Evolutionary conservation across 1,140 invertebrate genomes (phyloP).

Genomic region (Mactra quadrangularis): DNA sequence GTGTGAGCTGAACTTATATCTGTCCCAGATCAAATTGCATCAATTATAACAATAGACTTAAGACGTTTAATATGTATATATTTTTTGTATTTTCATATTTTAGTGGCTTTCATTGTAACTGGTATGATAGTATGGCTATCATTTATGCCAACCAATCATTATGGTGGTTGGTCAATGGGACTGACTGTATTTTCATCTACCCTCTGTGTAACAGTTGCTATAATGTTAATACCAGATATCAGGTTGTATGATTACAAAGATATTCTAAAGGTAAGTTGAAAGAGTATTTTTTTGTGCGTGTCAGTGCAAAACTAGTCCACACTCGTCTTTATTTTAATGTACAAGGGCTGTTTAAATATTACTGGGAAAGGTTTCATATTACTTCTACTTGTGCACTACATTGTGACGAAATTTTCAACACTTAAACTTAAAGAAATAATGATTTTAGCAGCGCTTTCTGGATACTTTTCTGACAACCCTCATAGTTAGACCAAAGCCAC

Average conservation of each 20-base stretch:
- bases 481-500: too few species aligned
- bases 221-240: constrained; percentile 48
- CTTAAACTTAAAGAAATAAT: too few species aligned
- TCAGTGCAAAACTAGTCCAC: too few species aligned
- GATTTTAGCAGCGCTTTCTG: too few species aligned
- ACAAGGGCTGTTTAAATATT: background rate
- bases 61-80: background rate
- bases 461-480: too few species aligned
- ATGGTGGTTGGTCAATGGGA: constrained; percentile 54
- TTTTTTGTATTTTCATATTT: background rate
- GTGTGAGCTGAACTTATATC: too few species aligned
- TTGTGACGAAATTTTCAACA: too few species aligned
- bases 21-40: too few species aligned
- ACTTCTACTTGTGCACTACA: background rate
- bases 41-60: too few species aligned
- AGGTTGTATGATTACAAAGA: constrained; percentile 52
- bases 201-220: constrained; percentile 30
- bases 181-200: constrained; percentile 46
- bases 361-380: background rate
- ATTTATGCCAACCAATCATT: constrained; percentile 7
- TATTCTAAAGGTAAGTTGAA: constrained; percentile 30
- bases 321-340: too few species aligned
- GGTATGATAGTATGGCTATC: constrained; percentile 50
- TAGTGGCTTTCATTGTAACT: constrained; percentile 23
- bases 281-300: background rate